Conservation (phyloP, 2,113 vertebrate species). For the Malurus alboscapulatus region DNA sequence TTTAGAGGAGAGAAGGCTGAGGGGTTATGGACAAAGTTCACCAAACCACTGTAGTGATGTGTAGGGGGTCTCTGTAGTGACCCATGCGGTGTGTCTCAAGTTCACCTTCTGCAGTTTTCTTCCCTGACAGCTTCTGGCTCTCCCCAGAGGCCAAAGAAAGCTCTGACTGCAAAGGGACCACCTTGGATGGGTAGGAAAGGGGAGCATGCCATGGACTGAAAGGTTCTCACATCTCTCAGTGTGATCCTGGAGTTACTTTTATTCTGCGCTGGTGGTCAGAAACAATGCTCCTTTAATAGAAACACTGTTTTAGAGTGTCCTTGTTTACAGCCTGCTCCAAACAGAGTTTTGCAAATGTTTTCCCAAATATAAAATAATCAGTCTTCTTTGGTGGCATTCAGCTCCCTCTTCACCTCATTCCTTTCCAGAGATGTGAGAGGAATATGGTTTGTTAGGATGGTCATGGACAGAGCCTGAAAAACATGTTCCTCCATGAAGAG, state of each 20-base stretch:
- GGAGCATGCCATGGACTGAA: background rate
- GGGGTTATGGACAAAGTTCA: background rate
- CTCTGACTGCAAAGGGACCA: background rate
- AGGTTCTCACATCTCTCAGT: slow-evolving; percentile 6
- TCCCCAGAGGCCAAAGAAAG: background rate
- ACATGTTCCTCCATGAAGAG: background rate
- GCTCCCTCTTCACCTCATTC: background rate
- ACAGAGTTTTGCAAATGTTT: slow-evolving; percentile 20
- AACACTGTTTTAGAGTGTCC: background rate
- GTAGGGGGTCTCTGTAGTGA: background rate
- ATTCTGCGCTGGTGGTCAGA: slow-evolving; percentile 41
- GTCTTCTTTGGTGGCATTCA: slow-evolving; percentile 46
- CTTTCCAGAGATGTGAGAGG: slow-evolving; percentile 12
- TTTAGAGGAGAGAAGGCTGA: background rate
- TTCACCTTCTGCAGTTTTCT: background rate
- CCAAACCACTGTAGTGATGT: background rate
- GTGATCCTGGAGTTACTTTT: slow-evolving; percentile 25
- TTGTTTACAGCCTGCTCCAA: slow-evolving; percentile 8
- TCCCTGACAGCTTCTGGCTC: background rate
- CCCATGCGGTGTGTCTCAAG: background rate
- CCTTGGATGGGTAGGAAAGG: background rate
- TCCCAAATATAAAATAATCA: slow-evolving; percentile 27
- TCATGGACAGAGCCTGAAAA: background rate
- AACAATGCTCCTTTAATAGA: slow-evolving; percentile 25
- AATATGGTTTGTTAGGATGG: slow-evolving; percentile 1